Evolutionary conservation across 2,888 invertebrate genomes (phyloP).

Genomic region (Caenorhabditis afra): DNA sequence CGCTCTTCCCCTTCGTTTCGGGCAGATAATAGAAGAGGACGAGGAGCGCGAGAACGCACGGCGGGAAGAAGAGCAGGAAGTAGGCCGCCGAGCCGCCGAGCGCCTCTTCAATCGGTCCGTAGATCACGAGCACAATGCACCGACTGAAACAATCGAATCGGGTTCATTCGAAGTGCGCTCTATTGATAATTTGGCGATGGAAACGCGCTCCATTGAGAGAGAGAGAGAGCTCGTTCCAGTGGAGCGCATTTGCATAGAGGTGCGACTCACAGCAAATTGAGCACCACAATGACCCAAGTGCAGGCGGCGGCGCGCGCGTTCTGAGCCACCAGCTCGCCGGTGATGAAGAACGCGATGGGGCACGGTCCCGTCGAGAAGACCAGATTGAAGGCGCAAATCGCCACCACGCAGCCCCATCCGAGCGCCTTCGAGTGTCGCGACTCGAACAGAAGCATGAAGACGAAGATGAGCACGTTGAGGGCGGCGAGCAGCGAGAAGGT

Average conservation of each 20-base stretch:
- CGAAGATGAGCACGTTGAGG: conserved; percentile 63
- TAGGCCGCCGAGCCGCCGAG: conserved; percentile 46
- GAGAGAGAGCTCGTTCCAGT: not conserved
- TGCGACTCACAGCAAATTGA: conserved; percentile 34
- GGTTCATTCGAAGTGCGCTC: too few species aligned
- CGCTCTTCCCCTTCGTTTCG: conserved; percentile 47
- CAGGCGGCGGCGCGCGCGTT: conserved; percentile 46
- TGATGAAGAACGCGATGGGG: conserved; percentile 55
- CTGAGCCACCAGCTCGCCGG: conserved; percentile 49
- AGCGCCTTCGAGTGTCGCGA: conserved; percentile 21
- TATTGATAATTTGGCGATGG: too few species aligned
- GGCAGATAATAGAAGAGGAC: conserved; percentile 54
- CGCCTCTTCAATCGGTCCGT: conserved; percentile 34
- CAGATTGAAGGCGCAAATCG: conserved; percentile 56
- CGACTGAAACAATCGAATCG: conserved; percentile 28
- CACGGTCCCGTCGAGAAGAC: conserved; percentile 47
- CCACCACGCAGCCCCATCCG: conserved; percentile 35
- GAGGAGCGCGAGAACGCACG: conserved; percentile 34
- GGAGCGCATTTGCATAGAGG: not conserved
- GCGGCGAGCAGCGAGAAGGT: conserved; percentile 32
- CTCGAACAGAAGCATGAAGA: conserved; percentile 62
- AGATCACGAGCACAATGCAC: conserved; percentile 42
- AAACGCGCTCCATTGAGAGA: too few species aligned
- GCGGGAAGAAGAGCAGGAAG: conserved; percentile 44
- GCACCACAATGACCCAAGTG: conserved; percentile 39